A percentile compares a stretch with the other conserved stretches of the same genome.
Conservation (phyloP, 1,140 invertebrate species). For the Melanaphis sacchari region DNA sequence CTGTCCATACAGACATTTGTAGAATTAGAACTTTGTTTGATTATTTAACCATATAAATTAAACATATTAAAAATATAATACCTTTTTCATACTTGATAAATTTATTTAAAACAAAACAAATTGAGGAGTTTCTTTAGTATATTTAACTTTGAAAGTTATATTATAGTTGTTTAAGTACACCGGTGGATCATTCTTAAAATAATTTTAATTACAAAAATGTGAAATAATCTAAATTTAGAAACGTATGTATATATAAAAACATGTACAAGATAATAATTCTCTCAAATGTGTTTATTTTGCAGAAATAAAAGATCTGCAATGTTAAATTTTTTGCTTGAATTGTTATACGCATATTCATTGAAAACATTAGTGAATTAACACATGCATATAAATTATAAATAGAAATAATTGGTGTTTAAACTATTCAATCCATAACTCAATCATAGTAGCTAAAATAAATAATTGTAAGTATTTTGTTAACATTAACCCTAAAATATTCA, state of each 20-base stretch:
- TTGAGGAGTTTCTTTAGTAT: neutral
- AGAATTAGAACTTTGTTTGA: neutral
- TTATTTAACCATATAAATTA: neutral
- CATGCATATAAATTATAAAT: neutral
- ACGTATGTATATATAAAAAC: neutral
- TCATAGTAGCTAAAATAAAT: neutral
- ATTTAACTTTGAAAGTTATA: neutral
- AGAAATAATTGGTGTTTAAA: neutral
- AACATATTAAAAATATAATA: neutral
- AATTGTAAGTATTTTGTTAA: neutral
- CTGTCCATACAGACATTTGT: no score
- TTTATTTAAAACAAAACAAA: neutral
- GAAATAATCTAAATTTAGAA: neutral
- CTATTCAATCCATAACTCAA: neutral
- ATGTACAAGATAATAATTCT: neutral
- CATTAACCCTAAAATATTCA: neutral
- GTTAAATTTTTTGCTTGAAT: neutral
- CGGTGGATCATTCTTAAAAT: conserved; percentile 1
- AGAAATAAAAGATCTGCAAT: neutral
- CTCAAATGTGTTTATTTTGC: conserved; percentile 8
- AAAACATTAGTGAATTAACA: neutral
- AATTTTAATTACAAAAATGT: neutral
- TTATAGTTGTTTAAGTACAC: neutral
- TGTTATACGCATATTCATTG: neutral
- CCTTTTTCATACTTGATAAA: neutral